phyloP scores from a whole-genome alignment of 2,888 invertebrate genomes.

The Drosophila trichaetosa region DNA sequence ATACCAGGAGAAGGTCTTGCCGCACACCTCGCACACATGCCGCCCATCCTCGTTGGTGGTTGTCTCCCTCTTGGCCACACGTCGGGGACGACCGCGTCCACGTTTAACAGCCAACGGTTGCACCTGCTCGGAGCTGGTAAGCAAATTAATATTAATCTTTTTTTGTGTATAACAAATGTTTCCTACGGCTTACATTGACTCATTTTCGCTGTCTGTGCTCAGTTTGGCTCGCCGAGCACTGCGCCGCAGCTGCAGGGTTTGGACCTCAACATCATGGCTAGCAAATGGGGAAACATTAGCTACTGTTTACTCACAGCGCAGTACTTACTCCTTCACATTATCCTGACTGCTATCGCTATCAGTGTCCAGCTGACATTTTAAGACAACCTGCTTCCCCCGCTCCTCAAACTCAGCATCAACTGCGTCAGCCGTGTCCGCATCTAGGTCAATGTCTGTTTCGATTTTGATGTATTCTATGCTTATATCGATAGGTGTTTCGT shows the following conservation, averaged over 20 bases:
- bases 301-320: not conserved
- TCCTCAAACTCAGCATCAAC: not conserved
- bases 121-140: not conserved
- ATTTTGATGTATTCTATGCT: slow-evolving; percentile 60
- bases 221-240: slow-evolving; percentile 46
- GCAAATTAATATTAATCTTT: not conserved
- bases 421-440: not conserved
- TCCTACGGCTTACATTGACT: slow-evolving; percentile 26
- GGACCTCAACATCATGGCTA: slow-evolving; percentile 23
- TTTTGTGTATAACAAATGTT: not conserved
- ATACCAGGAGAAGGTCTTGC: slow-evolving; percentile 81
- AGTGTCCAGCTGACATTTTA: slow-evolving; percentile 46
- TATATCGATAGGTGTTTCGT: slow-evolving; percentile 79
- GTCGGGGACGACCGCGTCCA: slow-evolving; percentile 67
- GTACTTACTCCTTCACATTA: slow-evolving; percentile 34
- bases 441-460: slow-evolving; percentile 52
- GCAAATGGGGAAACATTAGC: not conserved
- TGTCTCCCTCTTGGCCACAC: slow-evolving; percentile 32
- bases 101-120: slow-evolving; percentile 42
- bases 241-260: slow-evolving; percentile 38
- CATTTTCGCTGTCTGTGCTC: slow-evolving; percentile 40
- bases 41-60: slow-evolving; percentile 59
- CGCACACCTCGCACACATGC: slow-evolving; percentile 77
- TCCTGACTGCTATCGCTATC: slow-evolving; percentile 30
- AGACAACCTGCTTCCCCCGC: not conserved